Base-by-base conservation (phyloP, 2,888 invertebrate species). In the Hydrotaea diabolus region DNA sequence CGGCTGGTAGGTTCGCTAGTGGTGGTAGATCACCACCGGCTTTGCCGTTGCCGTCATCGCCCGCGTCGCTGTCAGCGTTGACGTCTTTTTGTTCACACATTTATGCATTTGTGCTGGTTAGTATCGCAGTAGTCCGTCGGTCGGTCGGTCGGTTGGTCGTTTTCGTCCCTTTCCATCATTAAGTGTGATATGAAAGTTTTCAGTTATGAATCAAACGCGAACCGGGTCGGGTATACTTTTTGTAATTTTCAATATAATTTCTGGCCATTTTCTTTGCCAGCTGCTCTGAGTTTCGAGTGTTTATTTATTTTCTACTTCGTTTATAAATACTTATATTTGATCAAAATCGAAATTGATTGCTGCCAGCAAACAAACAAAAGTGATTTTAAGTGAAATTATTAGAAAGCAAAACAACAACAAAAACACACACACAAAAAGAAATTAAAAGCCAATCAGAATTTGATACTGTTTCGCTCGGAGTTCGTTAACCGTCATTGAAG, bases 201-300 rank as follows among this genome's bases (percentile, higher is more conserved):
- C 73, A 85, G 85, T 85, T 77, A 85, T 82, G 77, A 85, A 74
- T 82, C 82, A 85, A 82, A 79, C 78, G 81, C 81, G 78, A 76
- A 83, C 76, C 82, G 59, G 82, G 79, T 79, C 43, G 76, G 77
- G n/a, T 69, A n/a, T 62, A 62, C n/a, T 62, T 19, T 15, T 62
- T 15, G 2, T 43, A 21, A 46, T 39, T 8, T 31, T 31, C 31
- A 31, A 31, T 31, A 4, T 13, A 26, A 59, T 57, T 11, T 57
- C 31, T 26, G 23, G n/a, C n/a, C 64, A 17, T 21, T 31, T 43
- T 43, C 43, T 46, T 46, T 13, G 15, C 21, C 9, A 46, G 13
- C 21, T 23, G 9, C 39, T 2, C 17, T 26, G 31, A 31, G n/a
- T 9, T 4, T 9, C n/a, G 7, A 31, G n/a, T 17, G 3, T 31